Conservation (phyloP, 2,888 invertebrate species). For the Cactoblastis cactorum region DNA sequence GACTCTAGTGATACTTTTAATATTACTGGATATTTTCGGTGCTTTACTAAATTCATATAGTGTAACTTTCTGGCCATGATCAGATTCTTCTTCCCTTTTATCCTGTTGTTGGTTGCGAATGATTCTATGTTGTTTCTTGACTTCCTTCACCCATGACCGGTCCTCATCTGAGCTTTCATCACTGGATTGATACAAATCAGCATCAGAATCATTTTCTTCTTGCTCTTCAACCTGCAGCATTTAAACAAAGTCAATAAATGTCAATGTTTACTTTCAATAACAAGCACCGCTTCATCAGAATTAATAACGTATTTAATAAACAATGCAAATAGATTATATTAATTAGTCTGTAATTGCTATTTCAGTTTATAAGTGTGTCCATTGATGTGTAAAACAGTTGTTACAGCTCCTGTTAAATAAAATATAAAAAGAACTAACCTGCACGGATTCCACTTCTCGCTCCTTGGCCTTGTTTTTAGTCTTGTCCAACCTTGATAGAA, state of each 20-base stretch:
- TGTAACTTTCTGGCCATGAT: slow-evolving; percentile 33
- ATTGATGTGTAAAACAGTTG: too few species aligned
- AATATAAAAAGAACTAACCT: slow-evolving; percentile 47
- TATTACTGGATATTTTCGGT: slow-evolving; percentile 69
- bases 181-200: slow-evolving; percentile 67
- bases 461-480: slow-evolving; percentile 81
- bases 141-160: slow-evolving; percentile 87
- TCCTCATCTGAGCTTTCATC: slow-evolving; percentile 88
- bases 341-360: too few species aligned
- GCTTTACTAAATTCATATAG: slow-evolving; percentile 60
- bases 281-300: too few species aligned
- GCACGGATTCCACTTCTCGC: slow-evolving; percentile 71
- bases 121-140: slow-evolving; percentile 86
- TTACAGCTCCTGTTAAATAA: too few species aligned
- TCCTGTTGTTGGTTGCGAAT: slow-evolving; percentile 67
- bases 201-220: slow-evolving; percentile 72
- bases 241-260: background rate
- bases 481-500: slow-evolving; percentile 89
- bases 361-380: too few species aligned
- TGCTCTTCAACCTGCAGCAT: slow-evolving; percentile 54
- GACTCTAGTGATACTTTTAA: slow-evolving; percentile 69
- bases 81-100: slow-evolving; percentile 44
- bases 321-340: too few species aligned
- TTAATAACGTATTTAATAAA: too few species aligned
- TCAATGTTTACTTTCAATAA: too few species aligned